Evolutionary conservation across 92 coral and sea anemone species (phyloP).

Genomic region (Pocillopora grandis): DNA sequence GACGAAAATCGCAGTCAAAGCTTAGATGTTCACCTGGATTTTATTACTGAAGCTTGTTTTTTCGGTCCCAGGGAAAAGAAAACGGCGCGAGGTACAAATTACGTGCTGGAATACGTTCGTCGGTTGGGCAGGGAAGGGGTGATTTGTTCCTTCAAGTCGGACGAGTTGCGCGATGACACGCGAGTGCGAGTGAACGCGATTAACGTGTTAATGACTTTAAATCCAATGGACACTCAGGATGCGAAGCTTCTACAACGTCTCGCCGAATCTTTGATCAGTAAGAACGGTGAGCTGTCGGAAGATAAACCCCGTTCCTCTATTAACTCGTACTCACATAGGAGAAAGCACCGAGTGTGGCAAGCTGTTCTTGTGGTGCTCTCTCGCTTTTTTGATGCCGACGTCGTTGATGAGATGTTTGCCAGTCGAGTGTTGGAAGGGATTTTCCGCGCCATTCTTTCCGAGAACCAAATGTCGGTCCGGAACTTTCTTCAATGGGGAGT

Average conservation of each 20-base stretch:
- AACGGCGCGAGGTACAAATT: slow-evolving; percentile 59
- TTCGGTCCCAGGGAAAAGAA: slow-evolving; percentile 84
- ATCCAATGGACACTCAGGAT: slow-evolving; percentile 40
- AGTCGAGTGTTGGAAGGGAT: slow-evolving; percentile 53
- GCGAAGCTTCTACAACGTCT: slow-evolving; percentile 48
- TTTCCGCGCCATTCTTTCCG: slow-evolving; percentile 55
- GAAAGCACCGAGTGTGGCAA: slow-evolving; percentile 94
- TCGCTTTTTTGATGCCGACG: slow-evolving; percentile 34
- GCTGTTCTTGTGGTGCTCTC: slow-evolving; percentile 64
- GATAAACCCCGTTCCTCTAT: slow-evolving; percentile 62
- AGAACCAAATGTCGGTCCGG: slow-evolving; percentile 83
- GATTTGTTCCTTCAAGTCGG: slow-evolving; percentile 44
- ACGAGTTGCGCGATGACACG: slow-evolving; percentile 72
- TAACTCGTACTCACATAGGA: slow-evolving; percentile 80
- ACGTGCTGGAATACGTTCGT: slow-evolving; percentile 74
- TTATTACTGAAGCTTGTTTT: slow-evolving; percentile 65
- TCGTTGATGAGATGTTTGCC: slow-evolving; percentile 44
- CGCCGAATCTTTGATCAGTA: slow-evolving; percentile 50
- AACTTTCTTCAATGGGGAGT: slow-evolving; percentile 81
- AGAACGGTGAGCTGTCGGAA: slow-evolving; percentile 51
- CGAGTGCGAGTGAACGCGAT: slow-evolving; percentile 81
- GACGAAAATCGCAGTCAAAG: slow-evolving; percentile 38
- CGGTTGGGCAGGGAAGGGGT: slow-evolving; percentile 60
- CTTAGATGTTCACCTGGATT: slow-evolving; percentile 57
- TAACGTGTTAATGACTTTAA: slow-evolving; percentile 68